A percentile compares a stretch with the other conserved stretches of the same genome.
phyloP scores from a whole-genome alignment of 2,888 invertebrate genomes.

The Drosophila niveifrons region DNA sequence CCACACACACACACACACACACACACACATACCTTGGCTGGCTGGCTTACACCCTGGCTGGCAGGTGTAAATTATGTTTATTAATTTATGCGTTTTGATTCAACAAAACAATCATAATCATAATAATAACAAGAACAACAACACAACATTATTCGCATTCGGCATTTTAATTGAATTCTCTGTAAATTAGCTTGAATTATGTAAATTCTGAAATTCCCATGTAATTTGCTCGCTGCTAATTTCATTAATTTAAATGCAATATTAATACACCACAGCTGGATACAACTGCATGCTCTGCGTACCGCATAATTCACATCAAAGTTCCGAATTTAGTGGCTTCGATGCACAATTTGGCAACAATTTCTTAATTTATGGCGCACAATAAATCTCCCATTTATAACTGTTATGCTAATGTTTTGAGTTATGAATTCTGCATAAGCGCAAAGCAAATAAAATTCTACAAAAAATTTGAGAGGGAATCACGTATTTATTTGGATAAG shows the following conservation, averaged over 20 bases:
- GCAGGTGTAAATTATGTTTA: conserved; percentile 73
- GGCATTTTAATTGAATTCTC: conserved; percentile 60
- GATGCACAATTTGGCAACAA: conserved; percentile 32
- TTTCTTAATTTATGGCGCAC: conserved; percentile 41
- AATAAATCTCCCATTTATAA: conserved; percentile 49
- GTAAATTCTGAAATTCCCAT: conserved; percentile 34
- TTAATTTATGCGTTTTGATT: conserved; percentile 64
- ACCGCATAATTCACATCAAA: conserved; percentile 28
- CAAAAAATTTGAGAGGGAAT: too few species aligned
- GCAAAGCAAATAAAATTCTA: not conserved
- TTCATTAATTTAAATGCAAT: conserved; percentile 72
- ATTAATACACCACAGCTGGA: conserved; percentile 58
- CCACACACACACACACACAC: not conserved
- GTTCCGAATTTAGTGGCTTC: conserved; percentile 17
- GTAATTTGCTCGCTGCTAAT: conserved; percentile 51
- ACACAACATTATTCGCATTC: conserved; percentile 42
- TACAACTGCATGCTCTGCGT: not conserved
- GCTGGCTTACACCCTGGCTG: not conserved
- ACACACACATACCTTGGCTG: conserved; percentile 5
- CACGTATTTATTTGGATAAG: too few species aligned
- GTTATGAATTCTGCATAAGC: conserved; percentile 6
- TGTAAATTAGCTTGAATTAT: conserved; percentile 64
- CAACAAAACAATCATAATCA: conserved; percentile 13
- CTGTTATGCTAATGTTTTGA: conserved; percentile 23
- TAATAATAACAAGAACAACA: conserved; percentile 20